Conservation (phyloP, 2,797 vertebrate species). For the Rhinoraja longicauda region DNA sequence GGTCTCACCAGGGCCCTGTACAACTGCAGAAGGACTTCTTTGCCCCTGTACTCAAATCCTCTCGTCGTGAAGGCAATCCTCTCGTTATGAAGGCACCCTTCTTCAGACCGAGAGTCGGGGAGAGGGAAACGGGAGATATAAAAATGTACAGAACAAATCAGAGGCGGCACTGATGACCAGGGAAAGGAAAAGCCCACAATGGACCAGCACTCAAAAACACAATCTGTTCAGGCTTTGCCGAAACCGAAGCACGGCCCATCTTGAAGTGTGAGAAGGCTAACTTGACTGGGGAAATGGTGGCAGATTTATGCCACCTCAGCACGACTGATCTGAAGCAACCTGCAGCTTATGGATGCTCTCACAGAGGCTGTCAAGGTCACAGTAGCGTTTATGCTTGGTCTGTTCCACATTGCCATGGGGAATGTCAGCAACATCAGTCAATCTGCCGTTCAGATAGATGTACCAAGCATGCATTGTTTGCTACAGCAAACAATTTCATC, state of each 20-base stretch:
- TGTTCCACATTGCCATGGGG: neutral
- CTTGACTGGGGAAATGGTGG: neutral
- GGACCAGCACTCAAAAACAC: too few relatives aligned
- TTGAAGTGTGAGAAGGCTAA: neutral
- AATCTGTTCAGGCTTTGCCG: neutral
- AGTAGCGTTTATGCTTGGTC: constrained; percentile 9
- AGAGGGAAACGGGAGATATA: too few relatives aligned
- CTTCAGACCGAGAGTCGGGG: too few relatives aligned
- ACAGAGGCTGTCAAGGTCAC: constrained; percentile 26
- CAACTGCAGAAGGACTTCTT: too few relatives aligned
- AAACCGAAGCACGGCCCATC: neutral
- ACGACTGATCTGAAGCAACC: neutral
- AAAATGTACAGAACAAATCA: too few relatives aligned
- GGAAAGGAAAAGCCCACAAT: too few relatives aligned
- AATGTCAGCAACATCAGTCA: constrained; percentile 17
- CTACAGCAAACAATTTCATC: constrained; percentile 6
- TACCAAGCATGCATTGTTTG: constrained; percentile 25
- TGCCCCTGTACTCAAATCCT: too few relatives aligned
- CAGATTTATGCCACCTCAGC: neutral
- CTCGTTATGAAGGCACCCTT: too few relatives aligned
- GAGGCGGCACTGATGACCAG: too few relatives aligned
- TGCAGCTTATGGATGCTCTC: neutral
- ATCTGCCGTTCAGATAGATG: constrained; percentile 21
- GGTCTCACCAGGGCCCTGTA: too few relatives aligned
- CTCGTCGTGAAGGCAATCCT: too few relatives aligned